Percentiles rank a stretch among this genome's conserved stretches.
Evolutionary conservation across 1,140 invertebrate genomes (phyloP).

Genomic region (Drosophila arizonae): DNA sequence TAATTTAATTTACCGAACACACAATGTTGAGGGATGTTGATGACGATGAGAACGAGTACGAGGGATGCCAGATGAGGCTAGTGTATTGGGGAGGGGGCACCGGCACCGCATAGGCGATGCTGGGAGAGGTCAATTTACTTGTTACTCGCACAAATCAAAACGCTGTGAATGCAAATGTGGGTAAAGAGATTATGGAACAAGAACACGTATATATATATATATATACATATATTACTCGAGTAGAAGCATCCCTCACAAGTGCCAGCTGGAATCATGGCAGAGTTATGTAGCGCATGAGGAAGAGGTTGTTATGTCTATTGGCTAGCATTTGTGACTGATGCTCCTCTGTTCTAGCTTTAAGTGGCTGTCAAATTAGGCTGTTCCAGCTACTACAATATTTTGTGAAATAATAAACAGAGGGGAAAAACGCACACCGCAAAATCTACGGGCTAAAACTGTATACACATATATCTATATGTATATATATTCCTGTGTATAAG

Average conservation of each 20-base stretch:
- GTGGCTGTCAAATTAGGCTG: slow-evolving; percentile 46
- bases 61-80: background rate
- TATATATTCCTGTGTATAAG: background rate
- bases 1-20: slow-evolving; percentile 72
- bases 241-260: slow-evolving; percentile 27
- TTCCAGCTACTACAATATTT: slow-evolving; percentile 11
- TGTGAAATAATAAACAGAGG: slow-evolving; percentile 6
- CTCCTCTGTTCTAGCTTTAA: slow-evolving; percentile 30
- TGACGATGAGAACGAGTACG: slow-evolving; percentile 23
- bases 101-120: background rate
- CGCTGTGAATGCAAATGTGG: slow-evolving; percentile 43
- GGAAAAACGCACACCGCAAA: slow-evolving; percentile 4
- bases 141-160: slow-evolving; percentile 56
- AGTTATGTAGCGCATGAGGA: background rate
- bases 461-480: background rate
- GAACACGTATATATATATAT: background rate
- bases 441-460: slow-evolving; percentile 8
- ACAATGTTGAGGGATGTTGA: slow-evolving; percentile 43
- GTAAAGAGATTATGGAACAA: background rate
- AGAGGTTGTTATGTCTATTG: slow-evolving; percentile 5
- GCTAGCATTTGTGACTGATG: slow-evolving; percentile 2
- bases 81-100: background rate
- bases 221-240: slow-evolving; percentile 1
- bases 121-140: slow-evolving; percentile 67
- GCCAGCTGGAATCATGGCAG: slow-evolving; percentile 40